These are phyloP conservation scores for Melinopterus prodromus DNA, from an alignment of 2,888 invertebrate genomes.

Conservation along the genomic window DNA sequence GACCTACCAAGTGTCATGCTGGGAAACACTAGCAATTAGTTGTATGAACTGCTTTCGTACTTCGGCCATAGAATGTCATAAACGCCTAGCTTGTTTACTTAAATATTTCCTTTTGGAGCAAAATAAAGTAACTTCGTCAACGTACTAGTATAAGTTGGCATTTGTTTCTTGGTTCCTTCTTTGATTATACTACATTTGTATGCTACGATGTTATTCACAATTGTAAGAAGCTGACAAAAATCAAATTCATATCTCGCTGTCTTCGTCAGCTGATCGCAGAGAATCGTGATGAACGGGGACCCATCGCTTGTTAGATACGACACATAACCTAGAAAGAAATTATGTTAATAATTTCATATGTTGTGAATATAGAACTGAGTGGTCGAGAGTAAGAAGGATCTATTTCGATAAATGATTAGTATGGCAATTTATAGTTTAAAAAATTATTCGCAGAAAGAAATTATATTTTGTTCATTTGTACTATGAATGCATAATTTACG, in stretches of 20 bases:
- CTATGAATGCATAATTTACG: background rate
- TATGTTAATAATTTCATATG: background rate
- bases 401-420: too few relatives aligned
- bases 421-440: too few relatives aligned
- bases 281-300: background rate
- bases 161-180: background rate
- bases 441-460: too few relatives aligned
- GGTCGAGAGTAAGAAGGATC: too few relatives aligned
- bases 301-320: constrained; percentile 6
- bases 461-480: too few relatives aligned
- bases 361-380: background rate
- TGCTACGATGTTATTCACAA: constrained; percentile 6
- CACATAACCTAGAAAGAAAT: constrained; percentile 14
- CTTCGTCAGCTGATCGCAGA: constrained; percentile 5
- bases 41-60: too few relatives aligned
- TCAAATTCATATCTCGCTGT: background rate
- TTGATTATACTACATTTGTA: background rate
- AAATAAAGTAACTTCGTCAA: constrained; percentile 11
- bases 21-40: too few relatives aligned
- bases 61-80: too few relatives aligned
- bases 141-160: constrained; percentile 18
- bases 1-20: too few relatives aligned
- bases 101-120: constrained; percentile 1
- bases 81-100: background rate
- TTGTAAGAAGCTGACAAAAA: constrained; percentile 14